Evolutionary conservation across 1,140 invertebrate species (phyloP), one percentile per base, ranked within the genome.

Genomic region (Drosophila nannoptera): DNA sequence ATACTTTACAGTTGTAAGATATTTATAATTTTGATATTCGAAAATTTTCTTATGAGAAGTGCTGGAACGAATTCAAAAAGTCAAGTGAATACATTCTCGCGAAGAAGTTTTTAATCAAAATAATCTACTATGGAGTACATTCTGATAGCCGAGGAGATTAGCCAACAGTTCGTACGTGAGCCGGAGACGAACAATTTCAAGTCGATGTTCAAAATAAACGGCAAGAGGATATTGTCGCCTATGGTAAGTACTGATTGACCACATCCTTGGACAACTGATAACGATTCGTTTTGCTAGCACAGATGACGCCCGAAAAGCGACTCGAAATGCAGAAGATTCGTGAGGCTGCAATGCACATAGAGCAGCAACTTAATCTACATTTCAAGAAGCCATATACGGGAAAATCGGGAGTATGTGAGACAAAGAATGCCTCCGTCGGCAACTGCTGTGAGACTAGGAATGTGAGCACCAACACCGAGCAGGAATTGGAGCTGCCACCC

Each of bases 251-350:
- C n/a, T 32, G 11, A 50, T 22, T 22, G 12, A 5, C n/a, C 5
- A 4, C 12, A 1, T 46, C 2, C 8, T 4, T 8, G 12, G 29
- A 0, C 29, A 43, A 7, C 12, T 16, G 5, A 49, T 32, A 22
- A 3, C 22, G 22, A 22, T 9, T 5, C 5, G 12, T 22, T 7
- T 5, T n/a, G 7, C 8, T 2, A 3, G 16, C 5, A 32, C 4
- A 83, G 80, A 76, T 83, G 76, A 71, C 73, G 0, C 48, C 67
- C 2, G 14, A 56, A n/a, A 61, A 58, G 5, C 65, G 76, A 0
- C n/a, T 67, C 36, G 73, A 83, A 43, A 83, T 83, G 69, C 70
- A 66, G 31, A 11, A 58, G 0, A 38, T 54, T 5, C 76, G 63
- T 0, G 6, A 62, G 4, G 40, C 43, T 2, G 80, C 76, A 12